Conservation (phyloP, 2,888 invertebrate species). For the Frankliniella fusca region DNA sequence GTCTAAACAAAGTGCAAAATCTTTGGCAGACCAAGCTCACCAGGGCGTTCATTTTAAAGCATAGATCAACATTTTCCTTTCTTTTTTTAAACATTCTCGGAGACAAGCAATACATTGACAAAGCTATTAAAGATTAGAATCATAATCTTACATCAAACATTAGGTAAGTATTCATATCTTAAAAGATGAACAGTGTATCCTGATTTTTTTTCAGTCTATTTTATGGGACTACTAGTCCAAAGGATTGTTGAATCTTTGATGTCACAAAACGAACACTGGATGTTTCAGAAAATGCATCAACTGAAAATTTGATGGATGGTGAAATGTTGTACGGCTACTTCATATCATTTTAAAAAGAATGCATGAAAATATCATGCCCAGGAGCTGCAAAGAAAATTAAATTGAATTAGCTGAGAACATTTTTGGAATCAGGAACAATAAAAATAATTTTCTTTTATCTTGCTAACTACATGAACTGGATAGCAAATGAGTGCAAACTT, state of each 20-base stretch:
- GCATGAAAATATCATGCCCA: constrained; percentile 81
- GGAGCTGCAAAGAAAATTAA: constrained; percentile 59
- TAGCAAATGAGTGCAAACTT: no score
- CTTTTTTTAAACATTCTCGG: no score
- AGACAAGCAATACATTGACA: no score
- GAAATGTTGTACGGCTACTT: not conserved
- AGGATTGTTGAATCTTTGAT: not conserved
- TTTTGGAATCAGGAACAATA: constrained; percentile 32
- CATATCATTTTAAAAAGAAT: constrained; percentile 76
- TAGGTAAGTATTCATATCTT: not conserved
- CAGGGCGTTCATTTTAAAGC: no score
- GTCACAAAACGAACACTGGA: not conserved
- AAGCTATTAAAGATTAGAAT: no score
- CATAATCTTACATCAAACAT: not conserved
- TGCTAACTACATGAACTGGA: not conserved
- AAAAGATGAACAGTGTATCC: not conserved
- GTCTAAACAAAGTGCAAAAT: no score
- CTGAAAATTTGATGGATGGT: not conserved
- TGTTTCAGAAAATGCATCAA: not conserved
- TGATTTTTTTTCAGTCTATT: not conserved
- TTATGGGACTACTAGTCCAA: not conserved
- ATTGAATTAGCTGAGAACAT: constrained; percentile 22
- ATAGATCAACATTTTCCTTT: no score
- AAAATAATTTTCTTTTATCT: not conserved
- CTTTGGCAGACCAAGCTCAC: no score